A percentile compares a stretch with the other conserved stretches of the same genome.
These are phyloP conservation scores for Karalla daura DNA, from an alignment of 2,797 vertebrate genomes.

Conservation along the genomic window DNA sequence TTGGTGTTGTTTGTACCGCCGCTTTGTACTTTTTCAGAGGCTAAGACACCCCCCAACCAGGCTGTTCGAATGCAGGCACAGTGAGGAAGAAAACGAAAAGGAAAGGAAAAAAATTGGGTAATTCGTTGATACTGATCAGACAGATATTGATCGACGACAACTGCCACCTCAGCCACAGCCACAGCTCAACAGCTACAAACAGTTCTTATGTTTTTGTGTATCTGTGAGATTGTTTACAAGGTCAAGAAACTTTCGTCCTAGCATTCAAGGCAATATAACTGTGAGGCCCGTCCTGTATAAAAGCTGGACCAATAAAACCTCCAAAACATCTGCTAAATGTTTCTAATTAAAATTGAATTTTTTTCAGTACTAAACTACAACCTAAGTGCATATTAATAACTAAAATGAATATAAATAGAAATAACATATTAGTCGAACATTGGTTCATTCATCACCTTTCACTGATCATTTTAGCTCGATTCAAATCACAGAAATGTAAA, in stretches of 20 bases:
- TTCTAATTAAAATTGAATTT: background rate
- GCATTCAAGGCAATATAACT: background rate
- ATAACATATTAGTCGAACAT: background rate
- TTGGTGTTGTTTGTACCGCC: background rate
- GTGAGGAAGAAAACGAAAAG: background rate
- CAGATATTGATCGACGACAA: too few relatives aligned
- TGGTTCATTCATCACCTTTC: background rate
- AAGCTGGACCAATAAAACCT: too few relatives aligned
- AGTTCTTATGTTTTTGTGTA: too few relatives aligned
- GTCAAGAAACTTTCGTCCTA: too few relatives aligned
- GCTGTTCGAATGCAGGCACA: background rate
- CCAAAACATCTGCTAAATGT: background rate
- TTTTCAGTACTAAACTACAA: too few relatives aligned
- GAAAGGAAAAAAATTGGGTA: too few relatives aligned
- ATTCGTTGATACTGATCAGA: too few relatives aligned
- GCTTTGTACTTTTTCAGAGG: background rate
- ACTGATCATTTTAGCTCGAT: background rate
- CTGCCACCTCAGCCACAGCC: too few relatives aligned
- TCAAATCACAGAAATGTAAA: slow-evolving; percentile 19
- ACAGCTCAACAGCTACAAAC: background rate
- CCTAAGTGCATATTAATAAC: too few relatives aligned
- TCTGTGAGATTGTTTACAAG: background rate
- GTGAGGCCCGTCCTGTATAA: background rate
- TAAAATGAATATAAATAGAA: background rate
- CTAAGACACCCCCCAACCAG: background rate